These are phyloP conservation scores for Volucella inflata DNA, from an alignment of 2,888 invertebrate genomes.

Conservation along the genomic window DNA sequence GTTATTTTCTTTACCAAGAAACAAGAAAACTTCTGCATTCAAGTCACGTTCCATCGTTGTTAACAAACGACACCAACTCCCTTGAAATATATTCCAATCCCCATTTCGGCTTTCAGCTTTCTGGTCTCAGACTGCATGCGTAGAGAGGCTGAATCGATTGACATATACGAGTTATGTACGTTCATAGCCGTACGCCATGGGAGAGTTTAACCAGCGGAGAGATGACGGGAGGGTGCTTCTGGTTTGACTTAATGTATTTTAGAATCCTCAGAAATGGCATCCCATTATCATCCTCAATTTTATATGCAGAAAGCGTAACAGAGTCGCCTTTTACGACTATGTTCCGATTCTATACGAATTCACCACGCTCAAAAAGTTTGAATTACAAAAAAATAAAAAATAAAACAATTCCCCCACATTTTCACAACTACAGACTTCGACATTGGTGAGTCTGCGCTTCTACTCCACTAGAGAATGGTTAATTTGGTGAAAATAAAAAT, in stretches of 20 bases:
- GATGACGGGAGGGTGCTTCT: background rate
- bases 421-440: conserved; percentile 4
- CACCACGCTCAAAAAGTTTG: conserved; percentile 36
- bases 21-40: conserved; percentile 52
- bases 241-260: conserved; percentile 33
- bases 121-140: conserved; percentile 38
- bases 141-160: conserved; percentile 70
- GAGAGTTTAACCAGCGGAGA: conserved; percentile 18
- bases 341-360: conserved; percentile 46
- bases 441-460: conserved; percentile 66
- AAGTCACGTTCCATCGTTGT: conserved; percentile 64
- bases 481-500: conserved; percentile 31
- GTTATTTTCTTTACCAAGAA: conserved; percentile 3
- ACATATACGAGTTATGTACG: background rate
- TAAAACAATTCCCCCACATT: conserved; percentile 11
- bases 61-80: conserved; percentile 67
- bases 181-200: conserved; percentile 9
- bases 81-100: conserved; percentile 51
- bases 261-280: conserved; percentile 52
- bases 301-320: conserved; percentile 63
- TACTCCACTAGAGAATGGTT: background rate
- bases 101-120: conserved; percentile 46
- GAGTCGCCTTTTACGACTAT: conserved; percentile 54
- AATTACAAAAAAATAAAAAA: conserved; percentile 28
- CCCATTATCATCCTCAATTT: conserved; percentile 53